Evolutionary conservation across 2,888 invertebrate species (phyloP).

Genomic region (Eurytoma adleriae): DNA sequence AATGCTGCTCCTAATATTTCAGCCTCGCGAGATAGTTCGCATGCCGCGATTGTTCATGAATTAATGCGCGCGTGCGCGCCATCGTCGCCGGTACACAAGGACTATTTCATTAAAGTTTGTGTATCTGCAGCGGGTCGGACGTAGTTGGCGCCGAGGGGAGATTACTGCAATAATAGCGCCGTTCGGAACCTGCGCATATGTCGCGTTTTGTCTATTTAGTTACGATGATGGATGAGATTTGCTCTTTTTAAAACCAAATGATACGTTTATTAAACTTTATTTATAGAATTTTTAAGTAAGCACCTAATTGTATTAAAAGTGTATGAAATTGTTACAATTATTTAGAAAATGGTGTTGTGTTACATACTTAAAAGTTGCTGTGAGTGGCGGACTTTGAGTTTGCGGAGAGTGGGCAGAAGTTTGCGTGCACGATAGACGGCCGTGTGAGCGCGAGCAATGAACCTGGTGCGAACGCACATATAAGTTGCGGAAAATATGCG

Average conservation of each 20-base stretch:
- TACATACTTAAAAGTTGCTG: neutral
- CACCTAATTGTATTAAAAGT: neutral
- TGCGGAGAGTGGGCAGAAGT: neutral
- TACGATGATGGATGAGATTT: no score
- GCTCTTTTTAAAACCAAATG: no score
- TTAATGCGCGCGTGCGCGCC: constrained; percentile 16
- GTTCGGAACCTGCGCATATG: neutral
- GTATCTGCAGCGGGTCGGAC: constrained; percentile 3
- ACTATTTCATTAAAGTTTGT: constrained; percentile 52
- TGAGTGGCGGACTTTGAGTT: neutral
- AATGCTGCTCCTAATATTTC: constrained; percentile 47
- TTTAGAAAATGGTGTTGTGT: neutral
- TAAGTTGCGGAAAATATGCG: constrained; percentile 17
- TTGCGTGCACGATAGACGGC: neutral
- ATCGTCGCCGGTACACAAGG: neutral
- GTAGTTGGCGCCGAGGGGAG: neutral
- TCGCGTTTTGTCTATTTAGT: neutral
- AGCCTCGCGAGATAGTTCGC: constrained; percentile 6
- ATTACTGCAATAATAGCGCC: constrained; percentile 38
- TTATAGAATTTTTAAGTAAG: no score
- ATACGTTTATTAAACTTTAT: neutral
- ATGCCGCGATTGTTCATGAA: constrained; percentile 26
- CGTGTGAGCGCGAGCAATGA: neutral
- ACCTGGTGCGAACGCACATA: neutral
- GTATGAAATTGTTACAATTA: no score